These are phyloP conservation scores for Loripinus fragilis DNA, from an alignment of 2,888 invertebrate genomes.

Conservation along the genomic window DNA sequence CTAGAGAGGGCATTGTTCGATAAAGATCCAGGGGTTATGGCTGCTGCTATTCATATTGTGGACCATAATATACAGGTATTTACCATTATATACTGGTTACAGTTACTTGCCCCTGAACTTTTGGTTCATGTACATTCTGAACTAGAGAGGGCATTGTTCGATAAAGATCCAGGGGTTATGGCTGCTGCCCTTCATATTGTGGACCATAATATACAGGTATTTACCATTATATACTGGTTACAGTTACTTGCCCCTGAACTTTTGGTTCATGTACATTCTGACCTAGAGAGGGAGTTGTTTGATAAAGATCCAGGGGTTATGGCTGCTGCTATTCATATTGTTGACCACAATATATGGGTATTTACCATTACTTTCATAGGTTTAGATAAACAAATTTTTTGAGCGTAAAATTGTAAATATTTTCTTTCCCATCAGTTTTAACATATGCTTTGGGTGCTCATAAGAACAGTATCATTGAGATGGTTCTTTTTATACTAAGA, in stretches of 20 bases:
- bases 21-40: conserved; percentile 80
- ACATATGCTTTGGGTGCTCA: too few relatives aligned
- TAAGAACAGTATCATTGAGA: too few relatives aligned
- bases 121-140: neutral
- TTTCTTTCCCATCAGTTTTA: too few relatives aligned
- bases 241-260: too few relatives aligned
- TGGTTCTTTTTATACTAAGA: too few relatives aligned
- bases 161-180: conserved; percentile 81
- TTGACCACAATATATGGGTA: conserved; percentile 63
- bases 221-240: conserved; percentile 76
- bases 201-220: conserved; percentile 66
- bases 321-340: conserved; percentile 75
- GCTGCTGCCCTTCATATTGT: conserved; percentile 76
- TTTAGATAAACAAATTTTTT: too few relatives aligned
- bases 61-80: conserved; percentile 67
- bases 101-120: neutral
- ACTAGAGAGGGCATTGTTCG: conserved; percentile 75
- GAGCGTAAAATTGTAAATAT: too few relatives aligned
- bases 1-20: conserved; percentile 77
- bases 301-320: conserved; percentile 82
- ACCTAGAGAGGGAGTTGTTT: conserved; percentile 72
- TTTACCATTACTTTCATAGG: too few relatives aligned
- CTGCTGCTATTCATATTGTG: conserved; percentile 75
- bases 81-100: too few relatives aligned
- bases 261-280: conserved; percentile 65